A percentile compares a stretch with the other conserved stretches of the same genome.
Evolutionary conservation across 2,888 invertebrate genomes (phyloP).

Genomic region (Pardosa pseudoannulata): DNA sequence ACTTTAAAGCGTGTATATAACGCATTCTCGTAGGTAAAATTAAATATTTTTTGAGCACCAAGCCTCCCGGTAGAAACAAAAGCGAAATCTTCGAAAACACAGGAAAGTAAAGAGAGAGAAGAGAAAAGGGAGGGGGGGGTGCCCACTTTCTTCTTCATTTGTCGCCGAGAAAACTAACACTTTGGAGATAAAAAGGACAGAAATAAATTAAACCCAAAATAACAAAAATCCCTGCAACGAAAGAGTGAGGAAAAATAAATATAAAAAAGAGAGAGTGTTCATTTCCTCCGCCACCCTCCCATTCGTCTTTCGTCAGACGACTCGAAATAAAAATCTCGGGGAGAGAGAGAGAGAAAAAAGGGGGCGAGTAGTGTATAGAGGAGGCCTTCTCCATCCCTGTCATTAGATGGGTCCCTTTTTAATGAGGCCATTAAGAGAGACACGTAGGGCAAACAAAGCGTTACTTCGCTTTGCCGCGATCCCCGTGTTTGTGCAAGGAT

Average conservation of each 20-base stretch:
- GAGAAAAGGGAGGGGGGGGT: constrained; percentile 18
- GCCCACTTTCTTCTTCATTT: constrained; percentile 60
- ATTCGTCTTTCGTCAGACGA: constrained; percentile 49
- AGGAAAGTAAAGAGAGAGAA: neutral
- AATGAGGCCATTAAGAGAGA: constrained; percentile 70
- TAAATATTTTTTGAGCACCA: no score
- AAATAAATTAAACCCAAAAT: constrained; percentile 8
- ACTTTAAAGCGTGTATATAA: no score
- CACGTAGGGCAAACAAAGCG: constrained; percentile 69
- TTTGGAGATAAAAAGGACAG: constrained; percentile 18
- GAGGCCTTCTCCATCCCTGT: constrained; percentile 55
- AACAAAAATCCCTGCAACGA: no score
- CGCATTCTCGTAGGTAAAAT: no score
- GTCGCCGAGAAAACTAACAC: constrained; percentile 70
- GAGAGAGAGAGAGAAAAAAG: constrained; percentile 8
- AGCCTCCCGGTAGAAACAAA: no score
- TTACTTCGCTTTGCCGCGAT: constrained; percentile 20
- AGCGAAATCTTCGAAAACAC: no score
- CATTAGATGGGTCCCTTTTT: constrained; percentile 67
- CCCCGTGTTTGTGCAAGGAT: constrained; percentile 65
- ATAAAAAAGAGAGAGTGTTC: constrained; percentile 42
- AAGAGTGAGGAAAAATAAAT: constrained; percentile 24
- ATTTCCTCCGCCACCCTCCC: constrained; percentile 52
- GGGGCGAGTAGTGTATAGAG: no score
- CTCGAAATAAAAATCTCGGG: constrained; percentile 17